Evolutionary conservation across 64 coral and sea anemone species (phyloP).

Genomic region (Stichodactyla helianthus): DNA sequence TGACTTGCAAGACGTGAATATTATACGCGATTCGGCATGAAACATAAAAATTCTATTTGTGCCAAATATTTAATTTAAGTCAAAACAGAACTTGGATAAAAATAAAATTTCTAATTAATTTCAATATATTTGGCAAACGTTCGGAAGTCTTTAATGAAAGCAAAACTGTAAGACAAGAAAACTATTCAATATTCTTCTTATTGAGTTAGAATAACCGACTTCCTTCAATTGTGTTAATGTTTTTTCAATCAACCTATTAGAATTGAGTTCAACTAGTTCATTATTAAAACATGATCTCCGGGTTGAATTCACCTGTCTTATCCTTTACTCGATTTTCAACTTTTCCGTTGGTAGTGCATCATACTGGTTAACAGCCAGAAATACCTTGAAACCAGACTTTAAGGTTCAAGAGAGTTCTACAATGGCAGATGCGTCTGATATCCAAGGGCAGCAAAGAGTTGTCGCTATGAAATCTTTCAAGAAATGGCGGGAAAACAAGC

Average conservation of each 20-base stretch:
- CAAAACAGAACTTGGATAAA: background rate
- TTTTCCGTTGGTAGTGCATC: background rate
- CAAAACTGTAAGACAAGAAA: background rate
- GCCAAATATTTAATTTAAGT: too few species aligned
- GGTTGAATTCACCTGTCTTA: background rate
- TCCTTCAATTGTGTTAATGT: background rate
- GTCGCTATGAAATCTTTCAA: constrained; percentile 40
- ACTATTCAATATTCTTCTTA: background rate
- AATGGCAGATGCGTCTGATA: constrained; percentile 2
- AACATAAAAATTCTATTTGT: too few species aligned
- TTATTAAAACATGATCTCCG: background rate
- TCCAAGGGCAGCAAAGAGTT: background rate
- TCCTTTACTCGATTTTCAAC: background rate
- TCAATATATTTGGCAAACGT: background rate
- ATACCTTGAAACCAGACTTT: background rate
- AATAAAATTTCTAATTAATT: background rate
- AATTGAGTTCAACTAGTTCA: background rate
- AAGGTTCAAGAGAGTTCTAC: background rate
- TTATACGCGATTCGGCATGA: too few species aligned
- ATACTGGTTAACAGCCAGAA: background rate
- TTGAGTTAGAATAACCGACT: background rate
- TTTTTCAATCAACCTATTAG: background rate
- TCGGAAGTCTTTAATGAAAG: background rate
- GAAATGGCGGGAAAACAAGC: constrained; percentile 45
- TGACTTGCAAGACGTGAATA: too few species aligned